Conservation (phyloP, 2,797 vertebrate genomes). For the Pangasius macronema region DNA sequence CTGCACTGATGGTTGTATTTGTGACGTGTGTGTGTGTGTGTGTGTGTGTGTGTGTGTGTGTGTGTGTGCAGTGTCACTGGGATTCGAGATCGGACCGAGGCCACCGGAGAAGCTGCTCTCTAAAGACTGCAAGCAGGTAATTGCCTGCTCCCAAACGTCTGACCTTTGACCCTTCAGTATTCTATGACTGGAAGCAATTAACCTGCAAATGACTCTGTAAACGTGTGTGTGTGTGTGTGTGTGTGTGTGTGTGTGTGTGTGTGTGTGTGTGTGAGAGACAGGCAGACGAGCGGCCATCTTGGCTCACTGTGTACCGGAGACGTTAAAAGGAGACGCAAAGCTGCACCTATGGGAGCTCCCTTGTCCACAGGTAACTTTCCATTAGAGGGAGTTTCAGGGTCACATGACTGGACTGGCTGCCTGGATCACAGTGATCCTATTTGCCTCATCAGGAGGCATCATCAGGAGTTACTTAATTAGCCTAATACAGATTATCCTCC, state of each 20-base stretch:
- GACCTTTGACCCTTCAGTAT: not conserved
- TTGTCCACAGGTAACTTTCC: slow-evolving; percentile 80
- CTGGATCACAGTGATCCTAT: not conserved
- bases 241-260: slow-evolving; percentile 16
- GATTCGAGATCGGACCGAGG: slow-evolving; percentile 86
- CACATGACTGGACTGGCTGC: not conserved
- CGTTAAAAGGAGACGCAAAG: slow-evolving; percentile 96
- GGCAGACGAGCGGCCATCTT: slow-evolving; percentile 96
- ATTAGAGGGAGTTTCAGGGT: not conserved
- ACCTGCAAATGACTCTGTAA: not conserved
- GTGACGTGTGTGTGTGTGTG: not conserved
- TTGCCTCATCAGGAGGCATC: not conserved
- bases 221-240: slow-evolving; percentile 38
- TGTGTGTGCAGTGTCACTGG: slow-evolving; percentile 78
- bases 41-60: slow-evolving; percentile 9
- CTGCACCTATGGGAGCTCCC: slow-evolving; percentile 87
- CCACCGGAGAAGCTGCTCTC: slow-evolving; percentile 82
- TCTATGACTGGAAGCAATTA: not conserved
- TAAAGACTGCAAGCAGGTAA: slow-evolving; percentile 95
- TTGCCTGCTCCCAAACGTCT: not conserved
- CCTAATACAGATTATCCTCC: slow-evolving; percentile 64
- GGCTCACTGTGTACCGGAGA: slow-evolving; percentile 96
- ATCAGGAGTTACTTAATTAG: slow-evolving; percentile 67
- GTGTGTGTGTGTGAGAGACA: slow-evolving; percentile 61
- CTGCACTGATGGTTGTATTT: not conserved